Evolutionary conservation across 1,140 invertebrate genomes (phyloP), one percentile per base, ranked within the genome.

Genomic region (Meteorus sp.): DNA sequence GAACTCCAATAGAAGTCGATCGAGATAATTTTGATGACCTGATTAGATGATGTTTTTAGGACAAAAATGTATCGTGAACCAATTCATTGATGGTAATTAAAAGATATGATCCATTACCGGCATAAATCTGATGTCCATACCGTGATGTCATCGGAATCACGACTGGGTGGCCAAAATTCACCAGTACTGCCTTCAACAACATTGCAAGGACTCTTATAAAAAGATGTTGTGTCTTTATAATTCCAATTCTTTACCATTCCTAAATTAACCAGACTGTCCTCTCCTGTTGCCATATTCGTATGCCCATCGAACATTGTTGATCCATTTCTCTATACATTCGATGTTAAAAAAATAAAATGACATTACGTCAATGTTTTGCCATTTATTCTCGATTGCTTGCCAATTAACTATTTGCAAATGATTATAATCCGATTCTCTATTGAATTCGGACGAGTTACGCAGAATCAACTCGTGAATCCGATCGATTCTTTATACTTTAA

Each of bases 201-300:
- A 56, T 82, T 83, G 59, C 84, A 85, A 13, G 81, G 75, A 4
- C 82, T 85, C 1, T 78, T 77, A 64, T 85, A 90, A 70, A 76
- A 88, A 0, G 76, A 77, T 0, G 86, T 85, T 2, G 81, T 75
- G 13, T 84, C 83, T 17, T 78, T 72, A 57, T 88, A 82, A 64
- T 92, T 89, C 90, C 90, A 92, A 2, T 79, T 72, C 31, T 83
- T 76, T 23, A 91, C 77, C 9, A 85, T 79, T 0, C 90, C 90
- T 37, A 91, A 79, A 6, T 86, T 76, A 0, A 65, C 62, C 0
- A 89, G 81, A 22, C 84, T 79, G 23, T 80, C 71, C 0, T 69
- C 77, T 0, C 89, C 89, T 0, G 89, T 91, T 20, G 83, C 85
- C 73, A 92, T 86, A 63, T 89, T 91, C 64, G 85, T 88, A 27